Base-by-base conservation (phyloP, 92 coral and sea anemone genomes). In the Epizoanthus ramosus region DNA sequence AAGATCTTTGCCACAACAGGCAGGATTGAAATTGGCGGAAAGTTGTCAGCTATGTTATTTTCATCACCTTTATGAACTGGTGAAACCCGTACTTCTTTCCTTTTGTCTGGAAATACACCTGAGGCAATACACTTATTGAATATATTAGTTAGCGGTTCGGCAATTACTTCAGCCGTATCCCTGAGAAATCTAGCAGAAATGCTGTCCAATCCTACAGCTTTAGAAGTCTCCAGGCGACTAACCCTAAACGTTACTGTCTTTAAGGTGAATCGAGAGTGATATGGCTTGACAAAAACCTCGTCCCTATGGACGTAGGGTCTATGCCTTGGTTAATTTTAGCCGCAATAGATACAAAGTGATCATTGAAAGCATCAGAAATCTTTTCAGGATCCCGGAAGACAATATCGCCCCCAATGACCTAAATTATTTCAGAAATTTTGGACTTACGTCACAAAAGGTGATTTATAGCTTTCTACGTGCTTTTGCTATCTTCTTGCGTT, bases 281-380 rank as follows among this genome's bases (percentile, higher is more conserved):
- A 69, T 31, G 74, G 74, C 74, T 69, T 69, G 24, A 69, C 74
- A 69, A n/a, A 69, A 69, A 41, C 8, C 68, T 63, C 68, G 10
- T 33, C 24, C 25, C 68, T 63, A 63, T 35, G 19, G 24, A 63
- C 68, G 68, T 33, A 18, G 68, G 68, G 19, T 63, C 68, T 18
- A 63, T 63, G 68, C 24, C 24, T 63, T 63, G 68, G 22, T 63
- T 63, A 63, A 63, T 63, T 63, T 83, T 83, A 53, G 21, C 12
- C 56, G 80, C 87, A 14, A 83, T 39, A 71, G 79, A 22, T 5
- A 79, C 74, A 57, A 83, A 72, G 43, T 71, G 79, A 39, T 83
- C 65, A 58, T 71, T 83, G 57, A 83, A 83, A 71, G 79, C 73
- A 37, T 83, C 73, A 18, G 80, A 63, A 59, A 83, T 83, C 19